phyloP scores from a whole-genome alignment of 2,888 invertebrate genomes.

The Drosophila emarginata region DNA sequence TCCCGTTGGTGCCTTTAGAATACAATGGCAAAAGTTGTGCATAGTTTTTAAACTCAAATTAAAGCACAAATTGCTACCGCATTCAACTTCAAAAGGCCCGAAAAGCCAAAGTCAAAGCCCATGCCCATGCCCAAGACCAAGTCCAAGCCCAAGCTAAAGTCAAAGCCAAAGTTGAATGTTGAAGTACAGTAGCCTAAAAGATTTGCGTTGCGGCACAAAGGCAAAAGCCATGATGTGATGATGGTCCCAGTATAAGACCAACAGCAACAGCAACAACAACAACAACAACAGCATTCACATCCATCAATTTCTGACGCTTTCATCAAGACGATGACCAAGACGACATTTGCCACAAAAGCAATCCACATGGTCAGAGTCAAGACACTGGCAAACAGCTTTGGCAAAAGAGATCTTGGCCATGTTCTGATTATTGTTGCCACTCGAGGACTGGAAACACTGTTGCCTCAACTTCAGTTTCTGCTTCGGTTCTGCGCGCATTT shows the following conservation, averaged over 20 bases:
- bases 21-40: constrained; percentile 66
- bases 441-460: constrained; percentile 45
- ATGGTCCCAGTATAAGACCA: constrained; percentile 8
- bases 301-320: constrained; percentile 81
- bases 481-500: constrained; percentile 57
- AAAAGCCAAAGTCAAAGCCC: constrained; percentile 48
- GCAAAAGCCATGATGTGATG: constrained; percentile 32
- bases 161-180: constrained; percentile 9
- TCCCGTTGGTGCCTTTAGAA: constrained; percentile 8
- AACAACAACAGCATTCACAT: constrained; percentile 61
- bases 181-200: constrained; percentile 67
- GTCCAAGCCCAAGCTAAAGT: constrained; percentile 6
- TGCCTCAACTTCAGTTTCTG: not conserved
- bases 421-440: constrained; percentile 75
- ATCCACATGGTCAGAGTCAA: constrained; percentile 10
- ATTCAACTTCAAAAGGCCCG: constrained; percentile 63
- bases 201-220: constrained; percentile 73
- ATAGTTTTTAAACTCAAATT: constrained; percentile 77
- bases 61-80: constrained; percentile 78
- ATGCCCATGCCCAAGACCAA: constrained; percentile 3
- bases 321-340: constrained; percentile 63
- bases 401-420: constrained; percentile 33
- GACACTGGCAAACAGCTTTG: not conserved
- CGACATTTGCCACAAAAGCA: constrained; percentile 48
- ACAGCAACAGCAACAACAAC: constrained; percentile 29